These are phyloP conservation scores for Parnassius glacialis DNA, from an alignment of 2,888 invertebrate genomes.

Conservation along the genomic window DNA sequence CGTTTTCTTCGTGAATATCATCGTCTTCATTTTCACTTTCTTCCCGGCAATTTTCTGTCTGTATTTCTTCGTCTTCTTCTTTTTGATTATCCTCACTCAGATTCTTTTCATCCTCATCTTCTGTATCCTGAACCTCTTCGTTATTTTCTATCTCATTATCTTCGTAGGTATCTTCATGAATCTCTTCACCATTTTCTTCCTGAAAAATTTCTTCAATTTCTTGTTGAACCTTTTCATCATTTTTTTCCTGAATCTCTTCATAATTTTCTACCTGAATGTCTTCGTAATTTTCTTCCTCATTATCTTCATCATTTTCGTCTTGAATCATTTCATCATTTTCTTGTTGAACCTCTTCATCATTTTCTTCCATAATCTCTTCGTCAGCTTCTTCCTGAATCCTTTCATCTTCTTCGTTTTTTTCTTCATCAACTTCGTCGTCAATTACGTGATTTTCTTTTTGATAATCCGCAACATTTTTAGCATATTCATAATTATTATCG, in stretches of 20 bases:
- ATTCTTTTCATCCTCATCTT: no score
- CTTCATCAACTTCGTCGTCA: conserved; percentile 24
- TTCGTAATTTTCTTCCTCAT: conserved; percentile 25
- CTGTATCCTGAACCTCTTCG: no score
- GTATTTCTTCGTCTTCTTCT: no score
- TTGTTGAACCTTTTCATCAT: conserved; percentile 20
- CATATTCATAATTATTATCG: neutral
- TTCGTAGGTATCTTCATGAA: no score
- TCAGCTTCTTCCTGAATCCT: neutral
- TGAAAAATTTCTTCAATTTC: conserved; percentile 16
- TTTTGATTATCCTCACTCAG: no score
- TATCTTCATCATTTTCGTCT: conserved; percentile 25
- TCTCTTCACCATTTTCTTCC: no score
- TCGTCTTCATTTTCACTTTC: neutral
- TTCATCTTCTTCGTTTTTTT: conserved; percentile 27
- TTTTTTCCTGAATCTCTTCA: conserved; percentile 26
- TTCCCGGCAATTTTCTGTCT: conserved; percentile 6
- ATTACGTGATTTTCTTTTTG: conserved; percentile 21
- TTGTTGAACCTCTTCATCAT: conserved; percentile 16
- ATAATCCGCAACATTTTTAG: neutral
- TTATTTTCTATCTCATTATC: no score
- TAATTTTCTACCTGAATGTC: conserved; percentile 20
- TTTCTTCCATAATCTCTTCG: conserved; percentile 7
- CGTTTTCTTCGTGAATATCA: no score
- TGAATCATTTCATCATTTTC: conserved; percentile 28